Evolutionary conservation across 1,140 invertebrate species (phyloP), one percentile per base, ranked within the genome.

Genomic region (Drosophila orosa): DNA sequence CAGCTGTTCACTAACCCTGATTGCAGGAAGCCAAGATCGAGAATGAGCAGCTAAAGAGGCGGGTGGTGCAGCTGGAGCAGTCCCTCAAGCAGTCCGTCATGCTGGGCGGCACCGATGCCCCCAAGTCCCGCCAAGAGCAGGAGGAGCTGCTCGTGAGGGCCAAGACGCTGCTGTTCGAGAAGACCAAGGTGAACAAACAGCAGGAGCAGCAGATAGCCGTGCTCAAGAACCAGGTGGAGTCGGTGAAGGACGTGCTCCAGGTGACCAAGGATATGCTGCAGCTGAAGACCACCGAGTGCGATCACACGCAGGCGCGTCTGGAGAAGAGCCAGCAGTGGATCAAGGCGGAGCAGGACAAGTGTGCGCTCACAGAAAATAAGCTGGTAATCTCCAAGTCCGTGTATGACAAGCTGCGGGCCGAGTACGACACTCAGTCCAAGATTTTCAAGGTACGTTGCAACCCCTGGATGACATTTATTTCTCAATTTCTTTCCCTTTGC

Each of bases 191-290:
- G 74, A 94, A 94, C 56, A 95, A 95, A 78, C 96, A 95, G 89
- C 95, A 96, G 86, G 95, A 96, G 90, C 92, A 95, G 65, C 95
- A 96, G 85, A 96, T 96, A 33, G 94, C 94, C 39, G 95, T 95
- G 0, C 87, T 96, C 8, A 94, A 93, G 17, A 94, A 94, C 29
- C 95, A 96, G 84, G 95, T 96, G 4, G 91, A 93, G 19, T 95
- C 96, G 3, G 92, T 96, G 22, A 96, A 96, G 90, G 96, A 97
- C 71, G 96, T 97, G 3, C 94, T 96, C 10, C 91, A 93, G 9
- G 96, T 96, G 42, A 96, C 96, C 2, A 96, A 96, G 80, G 95
- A 96, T 77, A 92, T 97, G 55, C 91, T 96, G 15, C 94, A 95
- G 62, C 96, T 97, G 5, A 94, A 96, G 54, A 96, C 95, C 74